Evolutionary conservation across 2,113 vertebrate genomes (phyloP).

Genomic region (Oxyura jamaicensis): DNA sequence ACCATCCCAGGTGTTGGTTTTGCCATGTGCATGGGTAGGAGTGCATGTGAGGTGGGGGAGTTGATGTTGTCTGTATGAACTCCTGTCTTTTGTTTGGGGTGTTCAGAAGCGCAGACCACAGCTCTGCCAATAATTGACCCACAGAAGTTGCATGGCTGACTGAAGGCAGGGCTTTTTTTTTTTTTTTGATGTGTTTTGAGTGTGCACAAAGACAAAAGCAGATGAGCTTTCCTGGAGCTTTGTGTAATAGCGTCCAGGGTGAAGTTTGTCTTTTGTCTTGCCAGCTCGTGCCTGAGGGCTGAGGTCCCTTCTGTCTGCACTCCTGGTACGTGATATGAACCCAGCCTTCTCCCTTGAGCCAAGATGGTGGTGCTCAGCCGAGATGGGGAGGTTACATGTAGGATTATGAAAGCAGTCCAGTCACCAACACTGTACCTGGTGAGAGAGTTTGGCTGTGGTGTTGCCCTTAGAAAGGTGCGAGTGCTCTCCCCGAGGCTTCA

Average conservation of each 20-base stretch:
- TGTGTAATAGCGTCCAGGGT: background rate
- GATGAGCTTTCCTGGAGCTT: background rate
- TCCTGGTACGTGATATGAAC: background rate
- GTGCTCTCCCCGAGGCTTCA: background rate
- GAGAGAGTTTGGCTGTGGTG: background rate
- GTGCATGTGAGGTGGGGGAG: rapidly evolving
- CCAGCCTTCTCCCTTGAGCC: background rate
- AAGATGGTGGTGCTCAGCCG: rapidly evolving
- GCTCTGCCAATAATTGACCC: background rate
- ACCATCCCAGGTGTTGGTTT: background rate
- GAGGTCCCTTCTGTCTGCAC: background rate
- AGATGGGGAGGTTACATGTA: background rate
- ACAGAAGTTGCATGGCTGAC: background rate
- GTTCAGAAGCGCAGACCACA: background rate
- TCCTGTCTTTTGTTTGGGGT: background rate
- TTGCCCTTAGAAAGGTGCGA: background rate
- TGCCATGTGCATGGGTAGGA: background rate
- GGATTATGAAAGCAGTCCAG: background rate
- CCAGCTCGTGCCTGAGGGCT: background rate
- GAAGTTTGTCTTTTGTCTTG: background rate
- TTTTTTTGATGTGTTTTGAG: background rate
- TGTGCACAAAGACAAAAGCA: background rate
- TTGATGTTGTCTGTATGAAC: background rate
- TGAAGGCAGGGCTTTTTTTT: background rate
- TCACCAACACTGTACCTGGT: background rate